A percentile compares a stretch with the other conserved stretches of the same genome.
Conservation (phyloP, 2,797 vertebrate genomes). For the Nyctalus aviator region DNA sequence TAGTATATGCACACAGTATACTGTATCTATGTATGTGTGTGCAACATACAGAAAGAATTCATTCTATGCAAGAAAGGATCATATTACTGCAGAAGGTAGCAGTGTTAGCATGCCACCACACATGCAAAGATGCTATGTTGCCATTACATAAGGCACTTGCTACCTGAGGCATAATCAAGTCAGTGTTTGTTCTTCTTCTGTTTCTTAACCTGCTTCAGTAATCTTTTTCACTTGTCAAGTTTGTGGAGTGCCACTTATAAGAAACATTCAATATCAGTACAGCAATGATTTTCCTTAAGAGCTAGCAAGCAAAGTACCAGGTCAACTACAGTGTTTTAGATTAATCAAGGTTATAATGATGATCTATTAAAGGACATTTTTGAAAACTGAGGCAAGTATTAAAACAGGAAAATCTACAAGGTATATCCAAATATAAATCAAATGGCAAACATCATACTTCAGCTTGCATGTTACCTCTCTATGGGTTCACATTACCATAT, state of each 20-base stretch:
- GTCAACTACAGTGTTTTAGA: background rate
- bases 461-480: background rate
- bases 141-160: background rate
- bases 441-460: background rate
- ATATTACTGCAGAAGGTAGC: background rate
- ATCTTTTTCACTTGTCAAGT: slow-evolving; percentile 38
- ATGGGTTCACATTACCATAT: background rate
- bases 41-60: background rate
- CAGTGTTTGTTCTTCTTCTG: slow-evolving; percentile 25
- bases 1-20: background rate
- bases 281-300: slow-evolving; percentile 36
- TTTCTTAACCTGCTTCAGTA: slow-evolving; percentile 55
- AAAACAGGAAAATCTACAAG: background rate
- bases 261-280: background rate
- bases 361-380: background rate
- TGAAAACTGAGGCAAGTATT: slow-evolving; percentile 17
- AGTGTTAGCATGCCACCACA: background rate
- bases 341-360: background rate
- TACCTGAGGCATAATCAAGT: background rate
- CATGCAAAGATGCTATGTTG: background rate
- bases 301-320: background rate
- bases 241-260: slow-evolving; percentile 8
- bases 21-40: background rate
- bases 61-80: background rate
- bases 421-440: background rate